These are phyloP conservation scores for Cataglyphis cursor DNA, from an alignment of 2,888 invertebrate genomes.

Conservation along the genomic window DNA sequence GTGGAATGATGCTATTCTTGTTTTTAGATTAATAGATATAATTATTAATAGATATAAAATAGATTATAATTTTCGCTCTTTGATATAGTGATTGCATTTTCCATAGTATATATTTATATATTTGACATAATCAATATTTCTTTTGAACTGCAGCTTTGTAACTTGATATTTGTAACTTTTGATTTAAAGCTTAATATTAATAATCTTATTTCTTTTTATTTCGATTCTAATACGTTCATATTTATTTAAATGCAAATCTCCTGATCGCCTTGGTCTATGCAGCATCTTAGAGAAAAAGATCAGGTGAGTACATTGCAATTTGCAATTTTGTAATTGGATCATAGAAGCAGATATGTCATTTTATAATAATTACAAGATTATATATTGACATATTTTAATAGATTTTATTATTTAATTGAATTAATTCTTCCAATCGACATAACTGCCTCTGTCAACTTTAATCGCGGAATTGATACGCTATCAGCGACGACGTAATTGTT, in stretches of 20 bases:
- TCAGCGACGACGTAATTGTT: conserved; percentile 29
- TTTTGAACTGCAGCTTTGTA: conserved; percentile 59
- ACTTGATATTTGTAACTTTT: conserved; percentile 36
- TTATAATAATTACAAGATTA: conserved; percentile 1
- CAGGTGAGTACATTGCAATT: conserved; percentile 90
- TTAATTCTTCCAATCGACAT: neutral
- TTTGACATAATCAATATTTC: conserved; percentile 33
- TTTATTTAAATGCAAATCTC: conserved; percentile 71
- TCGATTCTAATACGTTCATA: conserved; percentile 71
- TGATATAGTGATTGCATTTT: conserved; percentile 35
- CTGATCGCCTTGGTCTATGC: conserved; percentile 79
- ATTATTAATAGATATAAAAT: neutral
- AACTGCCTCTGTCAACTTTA: conserved; percentile 21
- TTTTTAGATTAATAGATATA: neutral
- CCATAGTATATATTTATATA: neutral
- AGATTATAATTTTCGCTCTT: neutral
- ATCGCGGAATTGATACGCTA: conserved; percentile 25
- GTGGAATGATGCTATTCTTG: conserved; percentile 43
- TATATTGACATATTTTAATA: conserved; percentile 8
- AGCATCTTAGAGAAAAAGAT: conserved; percentile 95
- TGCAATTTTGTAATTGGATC: conserved; percentile 35
- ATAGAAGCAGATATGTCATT: conserved; percentile 37
- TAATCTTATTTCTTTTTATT: conserved; percentile 65
- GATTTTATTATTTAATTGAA: neutral
- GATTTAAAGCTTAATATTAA: conserved; percentile 51